phyloP scores from a whole-genome alignment of 2,888 invertebrate genomes.

The Ischnura elegans region DNA sequence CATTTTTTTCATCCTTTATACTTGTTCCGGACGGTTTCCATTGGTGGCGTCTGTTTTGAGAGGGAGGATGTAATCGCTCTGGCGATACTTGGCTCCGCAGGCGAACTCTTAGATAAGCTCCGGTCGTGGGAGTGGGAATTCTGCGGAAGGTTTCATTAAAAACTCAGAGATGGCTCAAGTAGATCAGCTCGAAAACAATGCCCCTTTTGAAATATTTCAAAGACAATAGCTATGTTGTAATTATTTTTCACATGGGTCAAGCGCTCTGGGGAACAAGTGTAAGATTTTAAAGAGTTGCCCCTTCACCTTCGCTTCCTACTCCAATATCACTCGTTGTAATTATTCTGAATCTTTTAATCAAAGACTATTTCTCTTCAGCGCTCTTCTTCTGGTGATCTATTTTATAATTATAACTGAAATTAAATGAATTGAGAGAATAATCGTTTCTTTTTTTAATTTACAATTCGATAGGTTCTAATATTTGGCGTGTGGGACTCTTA shows the following conservation, averaged over 20 bases:
- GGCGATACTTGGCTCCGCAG: background rate
- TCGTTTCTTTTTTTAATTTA: no score
- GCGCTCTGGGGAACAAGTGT: background rate
- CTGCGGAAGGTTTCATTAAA: conserved; percentile 15
- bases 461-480: no score
- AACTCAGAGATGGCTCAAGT: background rate
- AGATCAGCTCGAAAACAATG: background rate
- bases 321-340: background rate
- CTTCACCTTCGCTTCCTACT: background rate
- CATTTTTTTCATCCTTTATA: background rate
- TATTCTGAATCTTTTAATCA: background rate
- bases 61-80: background rate
- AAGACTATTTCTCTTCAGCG: background rate
- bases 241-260: conserved; percentile 16
- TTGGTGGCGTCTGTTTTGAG: background rate
- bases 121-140: background rate
- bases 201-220: background rate
- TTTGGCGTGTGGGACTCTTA: no score
- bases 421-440: background rate
- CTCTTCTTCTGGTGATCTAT: background rate
- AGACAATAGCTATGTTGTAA: conserved; percentile 19
- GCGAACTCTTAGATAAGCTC: background rate
- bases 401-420: background rate
- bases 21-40: background rate
- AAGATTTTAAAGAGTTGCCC: background rate